Base-by-base conservation (phyloP, 2,797 vertebrate species). In the Chloroceryle inda region DNA sequence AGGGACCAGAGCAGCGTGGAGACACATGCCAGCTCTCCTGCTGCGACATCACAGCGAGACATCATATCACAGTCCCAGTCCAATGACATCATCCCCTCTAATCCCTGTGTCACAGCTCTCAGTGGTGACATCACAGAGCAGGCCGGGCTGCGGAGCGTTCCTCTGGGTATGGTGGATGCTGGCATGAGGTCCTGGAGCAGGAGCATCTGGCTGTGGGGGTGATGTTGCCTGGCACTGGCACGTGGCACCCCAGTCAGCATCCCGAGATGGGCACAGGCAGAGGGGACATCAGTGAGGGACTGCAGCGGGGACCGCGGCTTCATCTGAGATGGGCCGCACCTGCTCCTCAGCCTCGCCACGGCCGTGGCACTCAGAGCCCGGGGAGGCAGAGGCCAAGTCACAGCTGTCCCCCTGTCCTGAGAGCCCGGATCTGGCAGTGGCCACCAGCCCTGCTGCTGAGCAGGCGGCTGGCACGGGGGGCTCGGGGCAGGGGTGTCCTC, bases 401-500 rank as follows among this genome's bases (percentile, higher is more conserved):
- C 23, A 12, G 69, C 11, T 18, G 1, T 10, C 4, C 17, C 23
- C 29, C 24, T 5, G 12, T 2, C 20, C 66, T 6, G 37, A 35
- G 63, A 69, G 56, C 47, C 62, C 0, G 40, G 13, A 1, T 5
- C 13, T 0, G 3, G 13, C 58, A 6, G 6, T 4, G 0, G 24
- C 62, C 6, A 0, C 26, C 1, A 1, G 3, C 66, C 29, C 33
- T 33, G 18, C 24, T 6, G 73, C 55, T 5, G 4, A 52, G 52
- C 1, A 2, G 59, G 68, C 29, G 11, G 53, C 37, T 0, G 9
- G 45, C 38, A 23, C 26, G 13, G 7, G 56, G 29, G 31, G 6
- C 47, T 4, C 0, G 1, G 35, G 29, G 62, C 13, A 0, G 72
- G 58, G 59, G 1, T 7, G 3, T 0, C 23, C 37, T 8, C 6